Evolutionary conservation across 2,888 invertebrate species (phyloP).

Genomic region (Aleiodes leptofemur): DNA sequence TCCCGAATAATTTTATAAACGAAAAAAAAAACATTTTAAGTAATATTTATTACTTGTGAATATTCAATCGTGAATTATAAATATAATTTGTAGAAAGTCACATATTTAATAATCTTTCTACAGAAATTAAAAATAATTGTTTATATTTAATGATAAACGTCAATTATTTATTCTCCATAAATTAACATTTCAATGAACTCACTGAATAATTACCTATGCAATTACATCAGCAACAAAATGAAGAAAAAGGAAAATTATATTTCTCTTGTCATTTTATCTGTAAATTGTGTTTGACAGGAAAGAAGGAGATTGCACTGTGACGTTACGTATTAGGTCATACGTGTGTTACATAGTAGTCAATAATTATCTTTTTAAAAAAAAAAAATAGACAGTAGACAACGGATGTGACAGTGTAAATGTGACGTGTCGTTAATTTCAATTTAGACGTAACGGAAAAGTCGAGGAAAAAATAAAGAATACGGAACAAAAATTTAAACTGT

Average conservation of each 20-base stretch:
- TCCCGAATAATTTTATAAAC: constrained; percentile 45
- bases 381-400: constrained; percentile 8
- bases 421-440: constrained; percentile 36
- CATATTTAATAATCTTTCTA: no score
- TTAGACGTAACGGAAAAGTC: constrained; percentile 20
- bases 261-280: background rate
- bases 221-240: no score
- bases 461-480: constrained; percentile 4
- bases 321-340: constrained; percentile 27
- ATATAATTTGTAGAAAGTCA: constrained; percentile 4
- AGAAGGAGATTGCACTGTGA: constrained; percentile 10
- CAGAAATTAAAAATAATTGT: no score
- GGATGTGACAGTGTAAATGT: constrained; percentile 29
- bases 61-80: background rate
- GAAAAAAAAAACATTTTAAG: constrained; percentile 35
- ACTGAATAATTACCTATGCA: no score
- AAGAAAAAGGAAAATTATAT: no score
- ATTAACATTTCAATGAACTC: no score
- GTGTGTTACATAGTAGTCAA: constrained; percentile 33
- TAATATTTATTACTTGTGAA: background rate
- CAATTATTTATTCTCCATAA: no score
- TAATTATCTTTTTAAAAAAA: constrained; percentile 16
- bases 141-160: no score
- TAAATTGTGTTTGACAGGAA: constrained; percentile 7
- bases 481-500: background rate